These are phyloP conservation scores for Dinocampus coccinellae DNA, from an alignment of 2,888 invertebrate species.

Conservation along the genomic window DNA sequence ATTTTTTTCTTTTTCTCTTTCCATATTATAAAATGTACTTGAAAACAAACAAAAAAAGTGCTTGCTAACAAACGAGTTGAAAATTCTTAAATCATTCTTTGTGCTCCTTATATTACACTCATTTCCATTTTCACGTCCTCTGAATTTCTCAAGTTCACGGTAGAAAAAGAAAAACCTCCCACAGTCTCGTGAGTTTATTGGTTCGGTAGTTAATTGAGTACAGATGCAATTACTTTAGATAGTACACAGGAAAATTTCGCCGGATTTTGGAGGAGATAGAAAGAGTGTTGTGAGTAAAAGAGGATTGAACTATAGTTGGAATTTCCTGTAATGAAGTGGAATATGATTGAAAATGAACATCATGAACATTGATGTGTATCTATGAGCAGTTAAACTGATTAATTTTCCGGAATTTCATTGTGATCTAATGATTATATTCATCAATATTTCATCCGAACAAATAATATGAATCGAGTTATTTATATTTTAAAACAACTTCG, in stretches of 20 bases:
- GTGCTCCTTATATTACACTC: neutral
- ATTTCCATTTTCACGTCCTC: neutral
- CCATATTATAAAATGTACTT: neutral
- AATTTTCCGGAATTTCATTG: constrained; percentile 21
- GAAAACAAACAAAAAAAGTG: neutral
- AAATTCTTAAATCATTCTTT: neutral
- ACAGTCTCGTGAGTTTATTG: neutral
- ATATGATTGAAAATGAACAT: constrained; percentile 2
- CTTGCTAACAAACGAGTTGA: neutral
- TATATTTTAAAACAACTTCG: no score
- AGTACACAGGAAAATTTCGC: neutral
- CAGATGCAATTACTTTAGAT: neutral
- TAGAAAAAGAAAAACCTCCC: neutral
- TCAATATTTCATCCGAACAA: neutral
- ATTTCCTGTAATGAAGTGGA: no score
- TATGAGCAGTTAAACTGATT: constrained; percentile 23
- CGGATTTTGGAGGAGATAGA: constrained; percentile 2
- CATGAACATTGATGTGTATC: neutral
- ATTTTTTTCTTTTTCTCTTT: neutral
- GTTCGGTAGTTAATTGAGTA: neutral
- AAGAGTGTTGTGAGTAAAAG: constrained; percentile 8
- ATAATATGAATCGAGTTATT: neutral
- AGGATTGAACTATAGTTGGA: neutral
- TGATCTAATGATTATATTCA: constrained; percentile 5
- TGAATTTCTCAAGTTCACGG: neutral